Evolutionary conservation across 2,797 vertebrate species (phyloP), one percentile per base, ranked within the genome.

Genomic region (Siniperca undulata): DNA sequence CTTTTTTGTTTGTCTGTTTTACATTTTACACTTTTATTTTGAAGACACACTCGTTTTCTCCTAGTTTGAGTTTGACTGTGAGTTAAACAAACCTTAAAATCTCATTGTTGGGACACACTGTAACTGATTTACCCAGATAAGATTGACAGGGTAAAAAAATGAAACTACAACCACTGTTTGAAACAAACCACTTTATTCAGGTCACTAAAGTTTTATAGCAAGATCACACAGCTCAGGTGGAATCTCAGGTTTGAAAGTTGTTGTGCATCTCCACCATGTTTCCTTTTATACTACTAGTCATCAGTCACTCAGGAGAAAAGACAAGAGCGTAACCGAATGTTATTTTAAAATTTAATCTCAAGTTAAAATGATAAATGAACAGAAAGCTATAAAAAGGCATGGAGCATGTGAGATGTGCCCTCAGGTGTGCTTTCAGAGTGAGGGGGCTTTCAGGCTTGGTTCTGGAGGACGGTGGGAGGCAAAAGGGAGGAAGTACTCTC

Each of bases 401-500:
- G 48, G 1, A 67, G 14, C 7, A 46, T 24, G n/a, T 53, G 53
- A 40, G 2, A 30, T 59, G 38, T 42, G 17, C 2, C 34, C 20
- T 30, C 11, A 0, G 0, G 22, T 53, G 55, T 27, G 53, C 17
- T 22, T 56, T 90, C 65, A 90, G 34, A 36, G 44, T 52, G 27
- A 78, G 5, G 81, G 67, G 5, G 42, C 11, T 60, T 78, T 73
- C n/a, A 61, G 59, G 30, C 78, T 83, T 36, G 70, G 56, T 67
- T 86, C 82, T 69, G 88, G 76, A 65, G 76, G 68, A 34, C 0
- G 38, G 20, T 16, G 60, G 4, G 34, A 22, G 5, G 92, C 9
- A 2, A 97, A 97, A 2, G 94, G 87, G 1, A 92, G 84, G 58
- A 99, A 99, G 89, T 96, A 97, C 62, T 98, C 95, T 1, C 92